Evolutionary conservation across 2,113 vertebrate species (phyloP).

Genomic region (Channa argus): DNA sequence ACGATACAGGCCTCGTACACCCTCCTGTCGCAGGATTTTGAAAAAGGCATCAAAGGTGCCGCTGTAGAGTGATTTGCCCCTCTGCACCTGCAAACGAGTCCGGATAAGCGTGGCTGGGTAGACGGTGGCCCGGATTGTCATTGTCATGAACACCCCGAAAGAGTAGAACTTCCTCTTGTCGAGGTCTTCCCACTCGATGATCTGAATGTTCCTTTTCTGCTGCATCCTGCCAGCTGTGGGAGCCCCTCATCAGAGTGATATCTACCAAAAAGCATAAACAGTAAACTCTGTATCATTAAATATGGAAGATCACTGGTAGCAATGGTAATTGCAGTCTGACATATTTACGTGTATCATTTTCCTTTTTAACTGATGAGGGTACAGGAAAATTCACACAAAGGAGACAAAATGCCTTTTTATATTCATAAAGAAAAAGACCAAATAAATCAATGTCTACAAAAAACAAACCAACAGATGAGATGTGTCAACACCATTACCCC

Average conservation of each 20-base stretch:
- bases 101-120: slow-evolving; percentile 98
- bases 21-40: slow-evolving; percentile 92
- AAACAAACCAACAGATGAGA: no score
- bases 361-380: no score
- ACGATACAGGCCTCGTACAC: slow-evolving; percentile 89
- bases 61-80: slow-evolving; percentile 91
- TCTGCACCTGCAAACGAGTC: slow-evolving; percentile 94
- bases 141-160: slow-evolving; percentile 94
- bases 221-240: slow-evolving; percentile 71
- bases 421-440: no score
- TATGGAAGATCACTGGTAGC: no score
- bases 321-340: no score
- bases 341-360: no score
- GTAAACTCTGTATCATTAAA: neutral
- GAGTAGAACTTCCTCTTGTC: slow-evolving; percentile 98
- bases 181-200: slow-evolving; percentile 99
- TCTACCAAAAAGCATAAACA: slow-evolving; percentile 31
- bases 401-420: no score
- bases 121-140: slow-evolving; percentile 94
- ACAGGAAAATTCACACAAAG: no score
- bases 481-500: no score
- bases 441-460: no score
- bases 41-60: slow-evolving; percentile 95
- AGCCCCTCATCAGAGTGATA: slow-evolving; percentile 66
- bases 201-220: slow-evolving; percentile 92